Evolutionary conservation across 1,140 invertebrate genomes (phyloP).

Genomic region (Trichonephila inaurata): DNA sequence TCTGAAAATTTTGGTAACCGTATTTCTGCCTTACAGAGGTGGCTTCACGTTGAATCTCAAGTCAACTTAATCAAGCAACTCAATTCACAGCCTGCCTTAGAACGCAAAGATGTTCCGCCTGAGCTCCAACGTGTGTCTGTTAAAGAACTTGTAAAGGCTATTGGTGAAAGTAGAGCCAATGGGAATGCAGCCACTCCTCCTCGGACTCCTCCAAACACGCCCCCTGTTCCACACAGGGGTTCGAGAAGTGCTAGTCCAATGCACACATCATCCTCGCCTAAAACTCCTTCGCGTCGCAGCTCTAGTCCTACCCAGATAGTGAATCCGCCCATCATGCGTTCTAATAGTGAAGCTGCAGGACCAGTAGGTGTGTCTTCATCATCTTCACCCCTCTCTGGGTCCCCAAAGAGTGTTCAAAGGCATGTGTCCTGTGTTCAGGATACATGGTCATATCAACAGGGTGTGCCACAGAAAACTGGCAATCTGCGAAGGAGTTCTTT

Average conservation of each 20-base stretch:
- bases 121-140: slow-evolving; percentile 89
- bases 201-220: slow-evolving; percentile 84
- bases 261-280: slow-evolving; percentile 78
- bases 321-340: slow-evolving; percentile 50
- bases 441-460: slow-evolving; percentile 40
- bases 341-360: slow-evolving; percentile 58
- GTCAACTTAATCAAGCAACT: neutral
- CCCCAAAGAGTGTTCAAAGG: slow-evolving; percentile 51
- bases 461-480: slow-evolving; percentile 74
- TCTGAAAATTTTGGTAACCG: slow-evolving; percentile 61
- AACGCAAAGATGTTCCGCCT: slow-evolving; percentile 82
- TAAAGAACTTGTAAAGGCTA: slow-evolving; percentile 89
- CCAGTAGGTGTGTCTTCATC: slow-evolving; percentile 38
- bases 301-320: slow-evolving; percentile 72
- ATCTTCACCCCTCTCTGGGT: slow-evolving; percentile 22
- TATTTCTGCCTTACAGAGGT: slow-evolving; percentile 69
- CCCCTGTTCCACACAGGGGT: slow-evolving; percentile 79
- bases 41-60: slow-evolving; percentile 64
- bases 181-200: slow-evolving; percentile 88
- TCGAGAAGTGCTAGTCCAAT: slow-evolving; percentile 86
- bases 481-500: slow-evolving; percentile 72
- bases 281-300: slow-evolving; percentile 65
- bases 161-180: slow-evolving; percentile 89
- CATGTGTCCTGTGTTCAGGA: slow-evolving; percentile 49
- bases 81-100: slow-evolving; percentile 38